Percentiles rank a stretch among this genome's conserved stretches.
phyloP scores from a whole-genome alignment of 2,797 vertebrate species.

The Staurois parvus region DNA sequence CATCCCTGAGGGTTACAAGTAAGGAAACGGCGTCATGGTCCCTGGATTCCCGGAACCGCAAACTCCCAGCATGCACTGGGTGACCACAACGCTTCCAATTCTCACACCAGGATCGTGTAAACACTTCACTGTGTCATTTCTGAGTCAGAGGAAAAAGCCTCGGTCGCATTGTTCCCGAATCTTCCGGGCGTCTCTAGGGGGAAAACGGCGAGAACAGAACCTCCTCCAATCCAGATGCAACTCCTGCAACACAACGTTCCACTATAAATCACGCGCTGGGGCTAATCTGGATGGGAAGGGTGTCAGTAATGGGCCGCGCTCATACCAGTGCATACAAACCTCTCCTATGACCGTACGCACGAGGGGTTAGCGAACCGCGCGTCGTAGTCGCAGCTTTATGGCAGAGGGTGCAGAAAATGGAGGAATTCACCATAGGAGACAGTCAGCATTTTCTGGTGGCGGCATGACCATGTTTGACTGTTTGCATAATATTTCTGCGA shows the following conservation, averaged over 20 bases:
- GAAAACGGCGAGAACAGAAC: no score
- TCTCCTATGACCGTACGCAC: neutral
- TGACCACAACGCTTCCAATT: conserved; percentile 16
- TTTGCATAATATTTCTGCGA: no score
- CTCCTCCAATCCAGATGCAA: no score
- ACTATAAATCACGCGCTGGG: conserved; percentile 5
- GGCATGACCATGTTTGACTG: no score
- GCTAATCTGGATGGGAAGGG: conserved; percentile 18
- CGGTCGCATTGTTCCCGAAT: conserved; percentile 68
- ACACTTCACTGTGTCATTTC: conserved; percentile 65
- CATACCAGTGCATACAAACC: neutral
- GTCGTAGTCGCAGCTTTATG: no score
- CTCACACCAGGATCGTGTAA: conserved; percentile 48
- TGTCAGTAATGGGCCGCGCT: neutral
- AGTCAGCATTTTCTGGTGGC: no score
- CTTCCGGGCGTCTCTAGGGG: conserved; percentile 59
- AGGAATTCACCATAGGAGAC: no score
- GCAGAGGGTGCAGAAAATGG: no score
- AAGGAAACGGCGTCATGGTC: no score
- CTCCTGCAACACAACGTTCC: neutral
- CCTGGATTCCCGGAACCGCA: neutral
- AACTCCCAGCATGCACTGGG: conserved; percentile 26
- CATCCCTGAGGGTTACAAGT: no score
- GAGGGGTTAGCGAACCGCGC: no score
- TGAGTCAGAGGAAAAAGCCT: conserved; percentile 64